Conservation (phyloP, 2,888 invertebrate species). For the Athetis lepigone region DNA sequence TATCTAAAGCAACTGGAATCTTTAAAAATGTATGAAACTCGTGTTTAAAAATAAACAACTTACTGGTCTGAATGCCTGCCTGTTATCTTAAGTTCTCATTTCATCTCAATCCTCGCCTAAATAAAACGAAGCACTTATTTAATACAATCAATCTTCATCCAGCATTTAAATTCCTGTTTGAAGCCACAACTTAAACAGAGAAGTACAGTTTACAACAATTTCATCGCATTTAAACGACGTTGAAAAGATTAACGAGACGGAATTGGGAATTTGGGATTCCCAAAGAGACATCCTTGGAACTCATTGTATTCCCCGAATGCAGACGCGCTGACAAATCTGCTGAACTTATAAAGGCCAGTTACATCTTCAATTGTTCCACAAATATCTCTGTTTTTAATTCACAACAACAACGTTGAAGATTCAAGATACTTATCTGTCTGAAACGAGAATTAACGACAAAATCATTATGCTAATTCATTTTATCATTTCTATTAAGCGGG, state of each 20-base stretch:
- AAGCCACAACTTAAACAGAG: conserved; percentile 8
- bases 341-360: conserved; percentile 40
- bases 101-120: neutral
- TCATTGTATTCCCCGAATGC: conserved; percentile 43
- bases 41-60: conserved; percentile 7
- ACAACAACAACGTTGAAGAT: conserved; percentile 2
- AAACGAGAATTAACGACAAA: conserved; percentile 4
- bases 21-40: neutral
- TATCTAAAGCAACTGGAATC: neutral
- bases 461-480: conserved; percentile 26
- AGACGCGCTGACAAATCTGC: conserved; percentile 43
- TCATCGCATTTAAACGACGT: conserved; percentile 39
- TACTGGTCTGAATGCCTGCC: neutral
- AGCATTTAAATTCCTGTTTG: conserved; percentile 22
- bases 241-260: conserved; percentile 46
- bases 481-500: conserved; percentile 32
- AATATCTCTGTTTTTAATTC: conserved; percentile 7
- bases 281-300: conserved; percentile 42
- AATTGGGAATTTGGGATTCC: conserved; percentile 41
- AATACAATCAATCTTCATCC: conserved; percentile 14
- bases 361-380: conserved; percentile 43
- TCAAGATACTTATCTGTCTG: neutral
- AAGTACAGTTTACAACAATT: conserved; percentile 36
- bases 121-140: conserved; percentile 3
- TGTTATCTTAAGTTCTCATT: neutral